Evolutionary conservation across 92 coral and sea anemone genomes (phyloP).

Genomic region (Plumapathes pennacea): DNA sequence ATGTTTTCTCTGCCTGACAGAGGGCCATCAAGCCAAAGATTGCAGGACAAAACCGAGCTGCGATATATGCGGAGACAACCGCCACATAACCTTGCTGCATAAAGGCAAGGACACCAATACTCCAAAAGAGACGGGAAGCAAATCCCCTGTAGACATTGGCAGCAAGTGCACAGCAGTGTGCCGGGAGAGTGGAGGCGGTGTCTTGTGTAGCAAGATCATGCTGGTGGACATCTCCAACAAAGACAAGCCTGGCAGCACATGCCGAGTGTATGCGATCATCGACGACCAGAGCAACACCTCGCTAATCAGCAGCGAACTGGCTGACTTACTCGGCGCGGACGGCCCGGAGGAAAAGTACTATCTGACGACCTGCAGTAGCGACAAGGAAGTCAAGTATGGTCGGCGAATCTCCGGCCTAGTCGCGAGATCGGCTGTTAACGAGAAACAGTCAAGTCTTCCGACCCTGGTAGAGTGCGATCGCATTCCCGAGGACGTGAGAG

Average conservation of each 20-base stretch:
- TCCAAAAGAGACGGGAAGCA: conserved; percentile 4
- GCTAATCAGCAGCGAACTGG: conserved; percentile 47
- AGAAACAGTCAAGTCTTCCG: conserved; percentile 13
- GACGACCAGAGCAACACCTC: conserved; percentile 58
- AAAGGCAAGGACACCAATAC: conserved; percentile 33
- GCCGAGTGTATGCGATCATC: conserved; percentile 37
- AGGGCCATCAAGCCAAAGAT: conserved; percentile 31
- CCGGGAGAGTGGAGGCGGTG: conserved; percentile 33
- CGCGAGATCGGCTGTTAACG: conserved; percentile 13
- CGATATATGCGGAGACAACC: conserved; percentile 42
- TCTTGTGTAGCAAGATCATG: conserved; percentile 45
- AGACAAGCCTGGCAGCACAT: conserved; percentile 4
- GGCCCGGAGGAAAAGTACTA: conserved; percentile 38
- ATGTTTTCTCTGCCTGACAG: conserved; percentile 55
- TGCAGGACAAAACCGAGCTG: conserved; percentile 46
- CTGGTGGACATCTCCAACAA: conserved; percentile 36
- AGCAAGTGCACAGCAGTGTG: conserved; percentile 32
- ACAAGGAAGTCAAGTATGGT: conserved; percentile 30
- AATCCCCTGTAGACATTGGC: conserved; percentile 9
- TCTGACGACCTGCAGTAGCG: conserved; percentile 46
- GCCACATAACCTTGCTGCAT: conserved; percentile 49
- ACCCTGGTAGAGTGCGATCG: conserved; percentile 50
- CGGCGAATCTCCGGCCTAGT: conserved; percentile 29
- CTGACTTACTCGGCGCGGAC: conserved; percentile 50
- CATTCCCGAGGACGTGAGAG: conserved; percentile 47